These are phyloP conservation scores for Seira musarum DNA, from an alignment of 2,888 invertebrate genomes.

Conservation along the genomic window DNA sequence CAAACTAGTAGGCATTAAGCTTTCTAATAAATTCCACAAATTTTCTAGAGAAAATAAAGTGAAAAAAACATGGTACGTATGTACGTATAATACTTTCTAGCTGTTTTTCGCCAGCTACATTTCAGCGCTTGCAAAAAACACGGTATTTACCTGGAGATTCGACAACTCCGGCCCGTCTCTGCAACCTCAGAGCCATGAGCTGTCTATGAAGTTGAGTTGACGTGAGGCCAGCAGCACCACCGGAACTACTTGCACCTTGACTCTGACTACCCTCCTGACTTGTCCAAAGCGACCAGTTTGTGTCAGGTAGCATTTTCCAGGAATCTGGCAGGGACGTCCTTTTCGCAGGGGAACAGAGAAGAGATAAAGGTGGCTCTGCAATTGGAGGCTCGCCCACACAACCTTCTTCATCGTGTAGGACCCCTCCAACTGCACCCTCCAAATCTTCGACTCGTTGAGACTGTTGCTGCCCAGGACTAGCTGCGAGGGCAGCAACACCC, in stretches of 20 bases:
- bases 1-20: too few species aligned
- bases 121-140: conserved; percentile 1
- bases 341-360: conserved; percentile 68
- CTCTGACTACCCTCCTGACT: conserved; percentile 21
- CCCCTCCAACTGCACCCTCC: conserved; percentile 55
- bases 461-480: conserved; percentile 19
- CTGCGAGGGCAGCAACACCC: conserved; percentile 65
- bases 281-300: conserved; percentile 11
- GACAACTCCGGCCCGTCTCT: conserved; percentile 64
- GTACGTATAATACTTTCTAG: background rate
- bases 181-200: conserved; percentile 67
- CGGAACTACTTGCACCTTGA: conserved; percentile 7
- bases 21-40: background rate
- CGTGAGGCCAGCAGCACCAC: conserved; percentile 31
- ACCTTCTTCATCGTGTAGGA: conserved; percentile 56
- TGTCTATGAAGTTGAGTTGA: conserved; percentile 67
- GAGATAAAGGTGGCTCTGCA: conserved; percentile 59
- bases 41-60: too few species aligned
- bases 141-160: conserved; percentile 63
- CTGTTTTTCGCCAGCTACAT: conserved; percentile 27
- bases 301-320: conserved; percentile 63
- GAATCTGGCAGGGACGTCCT: conserved; percentile 67
- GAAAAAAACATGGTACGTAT: too few species aligned
- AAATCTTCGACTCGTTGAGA: conserved; percentile 32
- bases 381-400: conserved; percentile 51